Evolutionary conservation across 1,140 invertebrate genomes (phyloP), one percentile per base, ranked within the genome.

Genomic region (Pachypsylla venusta): DNA sequence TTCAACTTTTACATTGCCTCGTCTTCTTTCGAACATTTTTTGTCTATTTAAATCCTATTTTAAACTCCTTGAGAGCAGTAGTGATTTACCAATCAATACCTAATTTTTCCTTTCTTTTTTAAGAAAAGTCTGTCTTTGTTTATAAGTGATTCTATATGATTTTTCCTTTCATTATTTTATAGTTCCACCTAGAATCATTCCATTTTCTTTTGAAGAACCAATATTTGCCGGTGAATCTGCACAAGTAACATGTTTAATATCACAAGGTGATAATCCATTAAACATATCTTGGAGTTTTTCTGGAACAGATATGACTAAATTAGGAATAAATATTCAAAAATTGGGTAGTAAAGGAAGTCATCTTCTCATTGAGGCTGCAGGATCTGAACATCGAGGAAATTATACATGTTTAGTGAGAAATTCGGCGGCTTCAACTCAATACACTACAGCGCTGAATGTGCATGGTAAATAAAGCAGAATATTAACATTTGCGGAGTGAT

Each of bases 291-390:
- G 70, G 70, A 63, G 59, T 53, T 70, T 70, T 61, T 62, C 66
- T 26, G 66, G 65, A 19, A 28, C 59, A 1, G 24, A 61, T 24
- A 56, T 62, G 12, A 28, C 58, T 19, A 42, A 64, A 5, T 25
- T 61, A 58, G 66, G 69, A 53, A 68, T 75, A 25, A 63, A 64
- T 0, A 70, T 70, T 13, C 68, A 67, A 12, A 79, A 79, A 70
- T 70, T 84, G 64, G 83, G 84, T 54, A 78, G 79, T 65, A 82
- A 81, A 61, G 60, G 74, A 68, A 82, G 80, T 57, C 74, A 87
- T 66, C 71, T 94, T 60, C 81, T 80, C 30, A 84, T 85, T 64
- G 79, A 81, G 27, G 76, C 61, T 4, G 48, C 63, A 1, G 59
- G 56, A 10, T 61, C 61, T 12, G 26, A 60, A 57, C 75, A 78